Base-by-base conservation (phyloP, 2,888 invertebrate species). In the Zygogramma bicolorata region DNA sequence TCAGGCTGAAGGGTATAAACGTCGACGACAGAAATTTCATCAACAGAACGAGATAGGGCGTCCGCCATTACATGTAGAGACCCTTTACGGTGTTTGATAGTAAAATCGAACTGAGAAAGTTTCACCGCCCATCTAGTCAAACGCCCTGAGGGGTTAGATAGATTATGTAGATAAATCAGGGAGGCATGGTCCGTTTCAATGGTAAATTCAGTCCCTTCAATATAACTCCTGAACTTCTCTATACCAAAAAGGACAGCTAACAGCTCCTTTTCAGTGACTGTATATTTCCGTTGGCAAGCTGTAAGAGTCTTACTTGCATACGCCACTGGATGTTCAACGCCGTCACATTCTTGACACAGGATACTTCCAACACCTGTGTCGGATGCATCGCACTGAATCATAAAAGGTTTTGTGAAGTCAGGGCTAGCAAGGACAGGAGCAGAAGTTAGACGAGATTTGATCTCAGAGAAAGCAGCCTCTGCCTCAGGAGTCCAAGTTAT, bases 101-200 rank as follows among this genome's bases (percentile, higher is more conserved):
- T 68, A 61, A 83, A 75, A 22, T 68, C 40, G 75, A 79, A 72
- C 75, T 71, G 75, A 15, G 75, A 70, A 5, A 80, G 46, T 15
- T 61, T 62, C 3, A 76, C n/a, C 15, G 40, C 69, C 77, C 81
- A 84, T 18, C 82, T 63, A 0, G 81, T 81, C 22, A 84, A 49
- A 20, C 81, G 57, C 0, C 80, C 84, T 42, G 75, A 77, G 0
- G 81, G 76, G 25, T 81, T 80, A 57, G 80, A 79, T 58, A 81
- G 68, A 5, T 68, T 70, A 74, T 80, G 69, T 0, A 84, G 70
- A 81, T 81, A 82, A 40, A 76, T 62, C 0, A 84, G 65, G 6
- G 79, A 79, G n/a, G 73, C 68, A 46, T 81, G 80, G 68, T 83
- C 81, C 1, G 82, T 76, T 31, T 77, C 60, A 13, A 79, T 66